phyloP scores from a whole-genome alignment of 1,140 invertebrate species.

The Delia radicum region DNA sequence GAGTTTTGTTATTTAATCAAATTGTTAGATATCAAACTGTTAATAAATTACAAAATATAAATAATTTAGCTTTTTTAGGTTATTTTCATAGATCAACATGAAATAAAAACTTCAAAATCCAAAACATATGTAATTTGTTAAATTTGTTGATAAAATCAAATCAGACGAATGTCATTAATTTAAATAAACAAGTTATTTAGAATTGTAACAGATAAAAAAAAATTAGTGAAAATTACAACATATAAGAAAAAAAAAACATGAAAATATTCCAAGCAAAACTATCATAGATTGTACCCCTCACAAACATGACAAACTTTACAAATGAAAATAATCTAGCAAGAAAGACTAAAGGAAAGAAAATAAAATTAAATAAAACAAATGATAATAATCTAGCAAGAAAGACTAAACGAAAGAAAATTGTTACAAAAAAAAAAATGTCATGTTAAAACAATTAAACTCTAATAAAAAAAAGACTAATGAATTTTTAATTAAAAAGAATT shows the following conservation, averaged over 20 bases:
- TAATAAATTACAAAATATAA: no score
- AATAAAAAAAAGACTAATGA: neutral
- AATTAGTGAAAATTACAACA: neutral
- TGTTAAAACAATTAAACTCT: neutral
- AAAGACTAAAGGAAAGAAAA: no score
- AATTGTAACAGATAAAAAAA: neutral
- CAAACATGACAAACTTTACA: no score
- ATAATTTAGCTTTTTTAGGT: neutral
- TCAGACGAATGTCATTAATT: neutral
- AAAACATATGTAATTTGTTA: neutral
- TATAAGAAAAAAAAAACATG: no score
- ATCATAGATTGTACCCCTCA: no score
- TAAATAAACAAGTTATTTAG: neutral
- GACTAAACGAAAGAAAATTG: neutral
- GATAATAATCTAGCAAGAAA: neutral
- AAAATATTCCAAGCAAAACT: no score
- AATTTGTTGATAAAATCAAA: neutral
- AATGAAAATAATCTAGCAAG: no score
- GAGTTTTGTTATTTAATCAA: no score
- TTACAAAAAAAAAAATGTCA: neutral
- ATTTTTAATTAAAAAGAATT: neutral
- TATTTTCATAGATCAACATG: neutral
- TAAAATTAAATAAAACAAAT: no score
- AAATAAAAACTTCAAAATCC: neutral
- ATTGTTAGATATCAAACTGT: no score